These are phyloP conservation scores for Euplexia lucipara DNA, from an alignment of 2,888 invertebrate species.

Conservation along the genomic window DNA sequence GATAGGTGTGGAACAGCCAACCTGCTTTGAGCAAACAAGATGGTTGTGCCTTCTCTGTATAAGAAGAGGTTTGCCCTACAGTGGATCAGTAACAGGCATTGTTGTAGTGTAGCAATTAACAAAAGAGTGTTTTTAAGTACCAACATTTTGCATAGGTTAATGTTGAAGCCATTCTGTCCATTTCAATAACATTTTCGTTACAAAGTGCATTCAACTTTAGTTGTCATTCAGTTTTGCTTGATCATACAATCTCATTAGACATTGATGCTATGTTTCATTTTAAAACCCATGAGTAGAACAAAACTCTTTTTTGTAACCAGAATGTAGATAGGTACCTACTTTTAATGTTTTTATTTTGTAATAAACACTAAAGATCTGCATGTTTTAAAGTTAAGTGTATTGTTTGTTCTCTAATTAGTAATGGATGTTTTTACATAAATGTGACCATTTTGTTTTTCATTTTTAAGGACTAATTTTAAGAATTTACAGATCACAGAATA, in stretches of 20 bases:
- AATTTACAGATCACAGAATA: no score
- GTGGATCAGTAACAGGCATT: no score
- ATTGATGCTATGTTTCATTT: not conserved
- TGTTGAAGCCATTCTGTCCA: constrained; percentile 8
- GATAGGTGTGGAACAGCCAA: no score
- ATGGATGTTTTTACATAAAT: not conserved
- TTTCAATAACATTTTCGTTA: constrained; percentile 13
- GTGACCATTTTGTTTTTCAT: not conserved
- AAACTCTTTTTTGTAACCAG: constrained; percentile 4
- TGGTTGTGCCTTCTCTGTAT: no score
- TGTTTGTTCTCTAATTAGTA: not conserved
- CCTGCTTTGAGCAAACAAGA: no score
- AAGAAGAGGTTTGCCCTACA: no score
- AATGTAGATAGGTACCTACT: not conserved
- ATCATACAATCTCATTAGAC: constrained; percentile 16
- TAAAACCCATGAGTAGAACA: not conserved
- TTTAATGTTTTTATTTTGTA: not conserved
- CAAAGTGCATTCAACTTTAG: constrained; percentile 35
- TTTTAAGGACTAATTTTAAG: no score
- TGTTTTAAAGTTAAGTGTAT: not conserved
- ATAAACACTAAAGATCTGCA: not conserved
- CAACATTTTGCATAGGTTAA: constrained; percentile 12
- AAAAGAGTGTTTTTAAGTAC: not conserved
- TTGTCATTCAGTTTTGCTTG: constrained; percentile 24
- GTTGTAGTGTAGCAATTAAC: not conserved